Evolutionary conservation across 2,888 invertebrate genomes (phyloP).

Genomic region (Actias luna): DNA sequence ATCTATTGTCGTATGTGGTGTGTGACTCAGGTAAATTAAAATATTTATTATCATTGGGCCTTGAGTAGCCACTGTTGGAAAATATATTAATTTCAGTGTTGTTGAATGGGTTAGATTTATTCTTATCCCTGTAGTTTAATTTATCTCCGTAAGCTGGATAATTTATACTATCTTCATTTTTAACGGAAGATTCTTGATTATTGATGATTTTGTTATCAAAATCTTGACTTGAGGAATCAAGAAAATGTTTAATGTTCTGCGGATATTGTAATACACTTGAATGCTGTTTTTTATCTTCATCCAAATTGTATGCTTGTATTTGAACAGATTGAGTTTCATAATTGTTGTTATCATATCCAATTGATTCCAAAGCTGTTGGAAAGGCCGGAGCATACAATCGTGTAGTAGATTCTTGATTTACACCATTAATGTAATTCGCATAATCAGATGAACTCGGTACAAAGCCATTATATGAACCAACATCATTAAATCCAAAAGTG

Average conservation of each 20-base stretch:
- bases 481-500: conserved; percentile 73
- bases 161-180: conserved; percentile 43
- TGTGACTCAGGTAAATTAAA: conserved; percentile 41
- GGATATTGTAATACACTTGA: conserved; percentile 54
- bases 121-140: conserved; percentile 53
- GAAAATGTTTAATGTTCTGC: conserved; percentile 50
- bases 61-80: conserved; percentile 41
- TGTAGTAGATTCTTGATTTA: conserved; percentile 57
- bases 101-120: conserved; percentile 46
- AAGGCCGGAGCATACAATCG: conserved; percentile 68
- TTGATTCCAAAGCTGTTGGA: conserved; percentile 60
- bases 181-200: conserved; percentile 31
- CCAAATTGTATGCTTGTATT: conserved; percentile 39
- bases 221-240: conserved; percentile 40
- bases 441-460: conserved; percentile 72
- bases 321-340: conserved; percentile 48
- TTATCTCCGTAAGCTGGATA: conserved; percentile 68
- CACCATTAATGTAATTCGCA: conserved; percentile 51
- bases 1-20: conserved; percentile 43
- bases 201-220: not conserved
- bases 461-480: conserved; percentile 66
- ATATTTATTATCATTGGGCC: conserved; percentile 45
- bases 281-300: conserved; percentile 45
- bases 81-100: conserved; percentile 46
- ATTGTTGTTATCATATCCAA: conserved; percentile 45